Evolutionary conservation across 2,888 invertebrate genomes (phyloP).

Genomic region (Fabriciana adippe): DNA sequence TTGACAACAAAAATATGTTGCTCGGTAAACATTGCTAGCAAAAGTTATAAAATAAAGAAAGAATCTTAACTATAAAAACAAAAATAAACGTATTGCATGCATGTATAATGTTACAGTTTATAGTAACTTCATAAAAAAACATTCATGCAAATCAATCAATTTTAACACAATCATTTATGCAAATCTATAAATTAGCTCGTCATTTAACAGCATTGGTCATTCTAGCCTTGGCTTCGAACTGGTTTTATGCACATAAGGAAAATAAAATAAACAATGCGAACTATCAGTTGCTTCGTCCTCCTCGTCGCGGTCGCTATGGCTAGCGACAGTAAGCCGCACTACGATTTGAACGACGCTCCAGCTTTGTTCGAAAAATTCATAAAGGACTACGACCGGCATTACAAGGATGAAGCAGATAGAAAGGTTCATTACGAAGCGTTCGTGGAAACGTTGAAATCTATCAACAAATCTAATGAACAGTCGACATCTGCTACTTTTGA

Average conservation of each 20-base stretch:
- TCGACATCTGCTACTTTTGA: constrained; percentile 43
- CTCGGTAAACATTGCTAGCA: too few species aligned
- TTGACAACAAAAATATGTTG: too few species aligned
- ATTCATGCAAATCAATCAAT: too few species aligned
- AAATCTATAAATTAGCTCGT: neutral
- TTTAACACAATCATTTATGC: neutral
- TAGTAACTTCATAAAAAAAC: too few species aligned
- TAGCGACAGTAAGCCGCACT: neutral
- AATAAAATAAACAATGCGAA: constrained; percentile 1
- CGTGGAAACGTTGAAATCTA: constrained; percentile 43
- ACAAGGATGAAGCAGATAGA: constrained; percentile 52
- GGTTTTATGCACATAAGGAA: neutral
- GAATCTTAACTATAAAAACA: too few species aligned
- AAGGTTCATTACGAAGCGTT: constrained; percentile 51
- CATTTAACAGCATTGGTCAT: neutral
- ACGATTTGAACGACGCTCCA: neutral
- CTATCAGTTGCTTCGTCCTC: neutral
- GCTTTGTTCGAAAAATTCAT: constrained; percentile 51
- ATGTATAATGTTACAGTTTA: too few species aligned
- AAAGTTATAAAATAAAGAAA: too few species aligned
- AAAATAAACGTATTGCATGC: too few species aligned
- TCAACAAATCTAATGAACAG: constrained; percentile 44
- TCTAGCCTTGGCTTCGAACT: neutral
- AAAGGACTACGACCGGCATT: constrained; percentile 47
- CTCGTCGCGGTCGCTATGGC: constrained; percentile 10